Conservation (phyloP, 2,888 invertebrate genomes). For the Trilocha varians region DNA sequence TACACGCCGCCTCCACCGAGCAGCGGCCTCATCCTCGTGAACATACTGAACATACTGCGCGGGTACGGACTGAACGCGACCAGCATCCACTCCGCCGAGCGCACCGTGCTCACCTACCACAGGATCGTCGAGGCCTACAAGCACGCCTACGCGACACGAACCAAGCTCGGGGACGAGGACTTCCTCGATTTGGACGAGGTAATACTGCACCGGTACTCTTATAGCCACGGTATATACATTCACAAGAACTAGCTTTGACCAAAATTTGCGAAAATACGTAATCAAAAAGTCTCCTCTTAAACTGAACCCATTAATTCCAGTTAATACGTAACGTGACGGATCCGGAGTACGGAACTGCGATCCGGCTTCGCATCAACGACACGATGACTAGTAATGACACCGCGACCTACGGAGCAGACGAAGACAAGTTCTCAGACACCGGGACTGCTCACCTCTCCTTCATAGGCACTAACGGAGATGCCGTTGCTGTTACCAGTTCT, state of each 20-base stretch:
- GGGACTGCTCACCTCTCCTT: constrained; percentile 95
- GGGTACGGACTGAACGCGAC: constrained; percentile 75
- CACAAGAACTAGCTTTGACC: no score
- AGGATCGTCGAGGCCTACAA: constrained; percentile 93
- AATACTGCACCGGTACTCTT: constrained; percentile 8
- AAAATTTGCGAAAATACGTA: no score
- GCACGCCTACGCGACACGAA: constrained; percentile 90
- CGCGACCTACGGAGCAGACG: constrained; percentile 78
- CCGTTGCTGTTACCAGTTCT: constrained; percentile 93
- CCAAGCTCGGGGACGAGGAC: constrained; percentile 86
- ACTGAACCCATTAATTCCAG: no score
- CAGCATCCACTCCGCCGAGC: constrained; percentile 67
- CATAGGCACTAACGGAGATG: constrained; percentile 89
- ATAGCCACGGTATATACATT: no score
- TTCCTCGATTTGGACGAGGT: constrained; percentile 82
- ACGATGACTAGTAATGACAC: constrained; percentile 76
- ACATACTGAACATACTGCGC: constrained; percentile 86
- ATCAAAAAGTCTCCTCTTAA: no score
- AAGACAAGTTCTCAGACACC: constrained; percentile 72
- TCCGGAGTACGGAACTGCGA: constrained; percentile 68
- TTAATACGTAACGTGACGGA: constrained; percentile 76
- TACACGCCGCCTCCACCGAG: constrained; percentile 90
- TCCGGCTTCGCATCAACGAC: constrained; percentile 78
- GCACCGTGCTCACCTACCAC: constrained; percentile 82
- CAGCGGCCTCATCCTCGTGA: constrained; percentile 85